Evolutionary conservation across 2,113 vertebrate genomes (phyloP).

Genomic region (Aptenodytes forsteri): DNA sequence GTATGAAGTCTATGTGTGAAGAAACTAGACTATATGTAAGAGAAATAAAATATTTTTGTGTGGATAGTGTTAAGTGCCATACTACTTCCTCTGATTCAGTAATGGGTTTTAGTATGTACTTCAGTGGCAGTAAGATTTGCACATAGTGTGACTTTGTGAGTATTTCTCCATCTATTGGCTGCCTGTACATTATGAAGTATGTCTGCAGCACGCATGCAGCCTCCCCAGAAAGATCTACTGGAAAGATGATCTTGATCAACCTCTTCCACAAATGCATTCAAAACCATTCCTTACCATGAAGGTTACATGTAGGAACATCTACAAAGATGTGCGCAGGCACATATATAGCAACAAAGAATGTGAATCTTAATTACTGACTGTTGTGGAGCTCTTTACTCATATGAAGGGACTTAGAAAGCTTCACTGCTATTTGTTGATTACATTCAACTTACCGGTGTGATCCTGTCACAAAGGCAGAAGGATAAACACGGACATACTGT

Average conservation of each 20-base stretch:
- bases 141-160: accelerated
- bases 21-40: background rate
- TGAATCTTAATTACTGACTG: background rate
- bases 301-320: background rate
- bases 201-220: background rate
- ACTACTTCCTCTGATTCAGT: background rate
- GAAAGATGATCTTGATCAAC: background rate
- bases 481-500: background rate
- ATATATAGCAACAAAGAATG: background rate
- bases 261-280: background rate
- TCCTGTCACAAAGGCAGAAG: background rate
- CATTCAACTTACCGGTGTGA: background rate
- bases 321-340: background rate
- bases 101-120: background rate
- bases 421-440: background rate
- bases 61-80: background rate
- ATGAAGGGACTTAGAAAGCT: background rate
- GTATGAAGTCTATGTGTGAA: background rate
- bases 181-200: background rate
- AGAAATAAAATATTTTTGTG: background rate
- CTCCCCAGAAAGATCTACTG: background rate
- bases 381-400: background rate
- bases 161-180: background rate
- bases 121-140: background rate
- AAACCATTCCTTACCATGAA: background rate